Conservation (phyloP, 2,113 vertebrate species). For the Thalassoma bifasciatum region DNA sequence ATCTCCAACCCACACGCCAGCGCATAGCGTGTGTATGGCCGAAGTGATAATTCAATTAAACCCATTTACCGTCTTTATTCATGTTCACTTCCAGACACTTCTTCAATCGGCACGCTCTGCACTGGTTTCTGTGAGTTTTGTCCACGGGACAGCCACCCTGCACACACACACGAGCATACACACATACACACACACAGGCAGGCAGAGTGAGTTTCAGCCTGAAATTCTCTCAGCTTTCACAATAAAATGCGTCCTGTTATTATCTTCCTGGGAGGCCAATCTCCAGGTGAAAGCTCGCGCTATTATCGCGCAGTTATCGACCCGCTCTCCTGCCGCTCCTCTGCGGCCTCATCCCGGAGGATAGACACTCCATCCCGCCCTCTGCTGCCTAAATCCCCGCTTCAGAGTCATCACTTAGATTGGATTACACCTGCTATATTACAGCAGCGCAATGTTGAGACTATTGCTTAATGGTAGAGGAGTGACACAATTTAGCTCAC, state of each 20-base stretch:
- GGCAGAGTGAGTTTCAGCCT: slow-evolving; percentile 30
- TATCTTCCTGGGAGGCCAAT: slow-evolving; percentile 73
- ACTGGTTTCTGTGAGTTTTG: slow-evolving; percentile 99
- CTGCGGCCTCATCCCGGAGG: slow-evolving; percentile 66
- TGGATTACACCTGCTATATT: slow-evolving; percentile 84
- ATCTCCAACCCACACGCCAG: slow-evolving; percentile 30
- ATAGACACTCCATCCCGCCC: slow-evolving; percentile 79
- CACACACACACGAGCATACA: slow-evolving; percentile 21
- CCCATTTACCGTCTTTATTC: slow-evolving; percentile 97
- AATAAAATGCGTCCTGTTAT: slow-evolving; percentile 33
- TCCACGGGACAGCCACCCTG: slow-evolving; percentile 98
- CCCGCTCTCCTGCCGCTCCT: slow-evolving; percentile 72
- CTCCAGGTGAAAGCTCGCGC: slow-evolving; percentile 78
- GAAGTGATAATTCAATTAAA: slow-evolving; percentile 62
- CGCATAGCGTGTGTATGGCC: slow-evolving; percentile 37
- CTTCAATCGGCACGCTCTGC: slow-evolving; percentile 97
- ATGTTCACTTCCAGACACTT: slow-evolving; percentile 99
- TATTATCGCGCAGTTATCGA: slow-evolving; percentile 76
- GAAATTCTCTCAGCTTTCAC: slow-evolving; percentile 14
- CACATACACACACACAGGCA: neutral
- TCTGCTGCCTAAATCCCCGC: slow-evolving; percentile 78
- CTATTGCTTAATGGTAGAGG: slow-evolving; percentile 63
- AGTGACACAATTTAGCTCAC: slow-evolving; percentile 75
- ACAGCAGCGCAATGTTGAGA: slow-evolving; percentile 69
- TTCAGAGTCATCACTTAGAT: slow-evolving; percentile 80